These are phyloP conservation scores for Chiloscyllium plagiosum DNA, from an alignment of 2,113 vertebrate genomes.

Conservation along the genomic window DNA sequence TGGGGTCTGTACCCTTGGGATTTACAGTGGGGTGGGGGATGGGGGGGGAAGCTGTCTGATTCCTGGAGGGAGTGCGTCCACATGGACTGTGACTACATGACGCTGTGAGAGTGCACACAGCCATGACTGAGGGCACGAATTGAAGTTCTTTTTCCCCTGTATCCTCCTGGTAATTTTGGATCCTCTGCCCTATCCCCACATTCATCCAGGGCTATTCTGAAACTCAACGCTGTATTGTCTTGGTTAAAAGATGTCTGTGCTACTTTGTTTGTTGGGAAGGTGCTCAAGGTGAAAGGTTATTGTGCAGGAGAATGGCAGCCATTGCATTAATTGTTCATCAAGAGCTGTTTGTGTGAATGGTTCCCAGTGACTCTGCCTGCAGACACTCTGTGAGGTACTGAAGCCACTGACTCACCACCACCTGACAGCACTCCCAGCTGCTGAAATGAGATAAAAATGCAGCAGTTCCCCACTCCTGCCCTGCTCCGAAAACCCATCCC, in stretches of 20 bases:
- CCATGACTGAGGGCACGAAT: neutral
- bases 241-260: neutral
- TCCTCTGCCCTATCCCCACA: neutral
- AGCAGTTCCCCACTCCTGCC: neutral
- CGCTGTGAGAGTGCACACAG: neutral
- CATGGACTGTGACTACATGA: neutral
- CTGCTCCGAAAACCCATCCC: neutral
- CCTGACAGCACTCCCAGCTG: neutral
- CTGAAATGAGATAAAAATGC: neutral
- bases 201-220: neutral
- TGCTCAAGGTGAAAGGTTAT: neutral
- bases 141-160: neutral
- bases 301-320: neutral
- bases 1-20: neutral
- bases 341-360: neutral
- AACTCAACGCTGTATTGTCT: neutral
- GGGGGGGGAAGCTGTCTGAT: neutral
- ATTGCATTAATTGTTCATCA: neutral
- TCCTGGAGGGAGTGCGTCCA: neutral
- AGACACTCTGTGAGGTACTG: neutral
- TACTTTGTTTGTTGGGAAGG: neutral
- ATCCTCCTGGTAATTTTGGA: neutral
- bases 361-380: neutral
- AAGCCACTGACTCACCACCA: neutral
- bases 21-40: neutral